Percentiles rank a stretch among this genome's conserved stretches.
Evolutionary conservation across 2,888 invertebrate species (phyloP).

Genomic region (Lasioglossum lativentre): DNA sequence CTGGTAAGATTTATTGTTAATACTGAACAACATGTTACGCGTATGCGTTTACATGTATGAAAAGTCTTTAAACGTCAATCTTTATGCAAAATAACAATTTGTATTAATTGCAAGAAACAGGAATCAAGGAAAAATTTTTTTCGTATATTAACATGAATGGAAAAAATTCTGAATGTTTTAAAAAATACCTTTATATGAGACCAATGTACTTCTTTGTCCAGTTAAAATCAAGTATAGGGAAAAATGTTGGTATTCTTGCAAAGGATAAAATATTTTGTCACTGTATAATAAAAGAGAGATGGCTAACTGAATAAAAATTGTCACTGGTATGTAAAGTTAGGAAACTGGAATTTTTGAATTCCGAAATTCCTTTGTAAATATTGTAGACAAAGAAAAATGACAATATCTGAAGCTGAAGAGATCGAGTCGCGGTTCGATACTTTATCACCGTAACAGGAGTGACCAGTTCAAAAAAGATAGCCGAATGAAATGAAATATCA

Average conservation of each 20-base stretch:
- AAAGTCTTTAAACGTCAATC: too few species aligned
- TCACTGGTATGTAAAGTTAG: neutral
- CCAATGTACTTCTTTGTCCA: neutral
- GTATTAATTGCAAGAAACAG: too few species aligned
- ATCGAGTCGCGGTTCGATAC: neutral
- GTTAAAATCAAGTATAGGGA: neutral
- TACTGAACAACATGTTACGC: too few species aligned
- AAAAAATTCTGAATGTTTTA: too few species aligned
- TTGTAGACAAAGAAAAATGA: neutral
- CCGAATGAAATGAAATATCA: neutral
- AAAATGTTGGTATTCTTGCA: neutral
- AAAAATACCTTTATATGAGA: too few species aligned
- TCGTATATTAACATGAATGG: too few species aligned
- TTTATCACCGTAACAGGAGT: conserved; percentile 3
- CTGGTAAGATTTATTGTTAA: too few species aligned
- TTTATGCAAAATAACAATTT: too few species aligned
- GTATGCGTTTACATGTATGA: too few species aligned
- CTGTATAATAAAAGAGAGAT: neutral
- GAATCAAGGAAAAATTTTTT: too few species aligned
- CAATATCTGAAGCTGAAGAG: neutral
- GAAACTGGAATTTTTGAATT: neutral
- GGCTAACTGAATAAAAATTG: neutral
- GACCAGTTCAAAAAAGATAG: neutral
- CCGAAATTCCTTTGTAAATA: neutral
- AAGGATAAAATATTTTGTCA: neutral